Percentiles rank a stretch among this genome's conserved stretches.
These are phyloP conservation scores for Danio tinwini DNA, from an alignment of 2,797 vertebrate genomes.

Conservation along the genomic window DNA sequence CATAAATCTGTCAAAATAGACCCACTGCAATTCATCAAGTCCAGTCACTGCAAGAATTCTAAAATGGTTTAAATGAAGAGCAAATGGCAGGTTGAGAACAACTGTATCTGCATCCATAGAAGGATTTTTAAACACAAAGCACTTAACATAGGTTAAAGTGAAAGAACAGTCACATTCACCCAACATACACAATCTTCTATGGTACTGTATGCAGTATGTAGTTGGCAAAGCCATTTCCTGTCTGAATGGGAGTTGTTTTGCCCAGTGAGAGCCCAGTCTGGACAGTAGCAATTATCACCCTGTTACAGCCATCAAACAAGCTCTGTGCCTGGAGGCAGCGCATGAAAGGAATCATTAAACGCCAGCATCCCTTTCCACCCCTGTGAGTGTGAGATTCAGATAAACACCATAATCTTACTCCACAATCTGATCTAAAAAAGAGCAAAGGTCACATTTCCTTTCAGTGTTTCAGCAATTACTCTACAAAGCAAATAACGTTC, in stretches of 20 bases:
- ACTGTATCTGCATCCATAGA: background rate
- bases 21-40: background rate
- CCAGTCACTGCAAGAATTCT: background rate
- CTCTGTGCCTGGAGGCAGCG: constrained; percentile 37
- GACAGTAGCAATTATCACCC: constrained; percentile 55
- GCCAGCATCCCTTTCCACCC: constrained; percentile 27
- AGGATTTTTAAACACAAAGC: background rate
- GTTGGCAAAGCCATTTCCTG: background rate
- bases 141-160: background rate
- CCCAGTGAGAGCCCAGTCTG: constrained; percentile 26
- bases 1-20: background rate
- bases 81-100: background rate
- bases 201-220: background rate
- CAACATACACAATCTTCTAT: background rate
- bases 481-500: constrained; percentile 5
- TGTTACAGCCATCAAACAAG: constrained; percentile 35
- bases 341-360: constrained; percentile 55
- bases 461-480: background rate
- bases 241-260: background rate
- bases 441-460: constrained; percentile 4
- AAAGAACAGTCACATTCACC: background rate
- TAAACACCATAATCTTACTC: constrained; percentile 1
- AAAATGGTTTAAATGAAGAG: background rate
- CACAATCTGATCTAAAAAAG: constrained; percentile 26
- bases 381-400: constrained; percentile 23